Conservation (phyloP, 2,888 invertebrate genomes). For the Lottia gigantea region DNA sequence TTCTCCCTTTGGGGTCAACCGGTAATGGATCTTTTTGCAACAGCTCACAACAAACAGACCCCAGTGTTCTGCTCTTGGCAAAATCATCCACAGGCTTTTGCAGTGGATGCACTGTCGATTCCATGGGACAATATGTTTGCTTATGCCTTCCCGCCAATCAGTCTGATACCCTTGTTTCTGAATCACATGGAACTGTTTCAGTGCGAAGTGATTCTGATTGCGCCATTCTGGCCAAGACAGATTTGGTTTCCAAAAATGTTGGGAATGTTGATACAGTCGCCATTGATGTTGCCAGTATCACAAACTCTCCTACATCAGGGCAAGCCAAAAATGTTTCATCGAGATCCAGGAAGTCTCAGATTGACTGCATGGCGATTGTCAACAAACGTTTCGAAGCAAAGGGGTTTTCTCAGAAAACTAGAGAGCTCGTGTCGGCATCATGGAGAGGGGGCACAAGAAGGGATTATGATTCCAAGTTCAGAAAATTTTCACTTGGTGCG, state of each 20-base stretch:
- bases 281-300: constrained; percentile 20
- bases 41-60: constrained; percentile 16
- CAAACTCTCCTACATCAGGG: constrained; percentile 28
- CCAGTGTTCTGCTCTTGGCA: constrained; percentile 19
- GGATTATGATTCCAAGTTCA: constrained; percentile 29
- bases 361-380: constrained; percentile 35
- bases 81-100: constrained; percentile 12
- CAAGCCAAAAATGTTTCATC: constrained; percentile 26
- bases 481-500: constrained; percentile 33
- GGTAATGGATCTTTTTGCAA: constrained; percentile 24
- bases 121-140: constrained; percentile 18
- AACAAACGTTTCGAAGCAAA: constrained; percentile 24
- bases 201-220: constrained; percentile 18
- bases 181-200: constrained; percentile 15
- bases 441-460: constrained; percentile 31
- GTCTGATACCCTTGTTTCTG: constrained; percentile 14
- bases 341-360: constrained; percentile 23
- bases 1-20: constrained; percentile 18
- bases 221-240: constrained; percentile 16
- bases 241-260: constrained; percentile 26
- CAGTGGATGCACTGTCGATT: constrained; percentile 23
- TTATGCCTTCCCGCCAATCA: constrained; percentile 24
- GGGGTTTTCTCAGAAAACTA: constrained; percentile 30
- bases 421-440: constrained; percentile 28
- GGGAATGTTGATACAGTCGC: constrained; percentile 21